Percentiles rank a stretch among this genome's conserved stretches.
These are phyloP conservation scores for Heliconius hortense DNA, from an alignment of 2,888 invertebrate genomes.

Conservation along the genomic window DNA sequence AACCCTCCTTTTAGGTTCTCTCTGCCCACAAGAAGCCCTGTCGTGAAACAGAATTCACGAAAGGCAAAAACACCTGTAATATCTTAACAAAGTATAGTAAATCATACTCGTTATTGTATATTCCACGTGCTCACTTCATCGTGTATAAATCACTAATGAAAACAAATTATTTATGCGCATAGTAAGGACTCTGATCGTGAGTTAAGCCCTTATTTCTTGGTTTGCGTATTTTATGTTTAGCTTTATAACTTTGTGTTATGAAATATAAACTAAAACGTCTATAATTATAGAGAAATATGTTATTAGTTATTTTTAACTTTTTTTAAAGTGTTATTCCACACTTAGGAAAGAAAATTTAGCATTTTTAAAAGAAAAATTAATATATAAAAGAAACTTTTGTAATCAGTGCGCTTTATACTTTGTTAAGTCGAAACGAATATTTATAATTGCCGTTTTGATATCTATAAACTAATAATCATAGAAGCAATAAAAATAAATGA, in stretches of 20 bases:
- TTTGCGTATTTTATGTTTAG: constrained; percentile 47
- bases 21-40: too few species aligned
- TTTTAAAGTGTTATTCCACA: too few species aligned
- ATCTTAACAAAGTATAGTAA: constrained; percentile 47
- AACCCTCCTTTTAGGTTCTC: too few species aligned
- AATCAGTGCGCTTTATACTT: constrained; percentile 6
- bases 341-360: too few species aligned
- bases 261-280: constrained; percentile 15
- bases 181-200: constrained; percentile 71
- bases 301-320: too few species aligned
- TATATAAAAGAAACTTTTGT: not conserved
- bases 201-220: constrained; percentile 64
- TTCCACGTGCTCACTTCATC: constrained; percentile 66
- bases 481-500: constrained; percentile 24
- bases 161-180: constrained; percentile 81
- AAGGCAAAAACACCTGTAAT: not conserved
- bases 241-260: constrained; percentile 32
- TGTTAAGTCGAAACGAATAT: not conserved
- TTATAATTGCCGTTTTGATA: constrained; percentile 21
- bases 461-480: constrained; percentile 22
- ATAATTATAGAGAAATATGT: not conserved
- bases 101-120: constrained; percentile 61
- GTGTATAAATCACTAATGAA: constrained; percentile 76
- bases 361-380: too few species aligned
- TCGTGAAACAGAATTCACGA: not conserved